phyloP scores from a whole-genome alignment of 2,888 invertebrate genomes.

The Plemyria rubiginata region DNA sequence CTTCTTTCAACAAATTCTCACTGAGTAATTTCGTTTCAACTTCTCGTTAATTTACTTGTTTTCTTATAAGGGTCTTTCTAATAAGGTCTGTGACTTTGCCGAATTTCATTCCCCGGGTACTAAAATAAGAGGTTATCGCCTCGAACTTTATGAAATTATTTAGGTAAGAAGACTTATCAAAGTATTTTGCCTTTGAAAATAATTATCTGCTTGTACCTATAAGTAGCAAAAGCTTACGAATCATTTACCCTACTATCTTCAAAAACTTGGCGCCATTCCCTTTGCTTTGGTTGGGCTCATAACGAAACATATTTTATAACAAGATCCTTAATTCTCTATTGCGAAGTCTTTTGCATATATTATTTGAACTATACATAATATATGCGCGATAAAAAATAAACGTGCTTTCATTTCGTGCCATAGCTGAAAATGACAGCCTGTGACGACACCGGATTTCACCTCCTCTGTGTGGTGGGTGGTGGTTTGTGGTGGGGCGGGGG shows the following conservation, averaged over 20 bases:
- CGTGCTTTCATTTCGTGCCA: constrained; percentile 63
- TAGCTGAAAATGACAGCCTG: constrained; percentile 63
- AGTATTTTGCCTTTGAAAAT: constrained; percentile 36
- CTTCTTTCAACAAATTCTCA: background rate
- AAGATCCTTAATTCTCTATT: constrained; percentile 41
- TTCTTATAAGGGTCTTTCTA: background rate
- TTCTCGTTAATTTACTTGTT: too few relatives aligned
- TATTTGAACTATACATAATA: constrained; percentile 49
- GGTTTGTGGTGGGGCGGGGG: constrained; percentile 27
- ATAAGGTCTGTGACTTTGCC: background rate
- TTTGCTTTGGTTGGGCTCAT: constrained; percentile 43
- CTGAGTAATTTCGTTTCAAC: background rate
- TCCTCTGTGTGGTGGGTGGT: constrained; percentile 29
- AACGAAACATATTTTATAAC: constrained; percentile 31
- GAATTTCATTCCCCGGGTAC: background rate
- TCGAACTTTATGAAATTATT: background rate
- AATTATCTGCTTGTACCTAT: constrained; percentile 32
- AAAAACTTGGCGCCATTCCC: constrained; percentile 41
- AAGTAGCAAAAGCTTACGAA: constrained; percentile 33
- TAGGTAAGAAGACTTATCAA: constrained; percentile 5
- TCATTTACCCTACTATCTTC: constrained; percentile 44
- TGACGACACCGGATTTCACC: constrained; percentile 56
- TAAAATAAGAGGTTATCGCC: background rate
- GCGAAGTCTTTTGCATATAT: constrained; percentile 46
- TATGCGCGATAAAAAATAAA: constrained; percentile 65